Evolutionary conservation across 30 jellyfish, hydroid and myxozoan genomes (phyloP).

Genomic region (Thelohanellus kitauei): DNA sequence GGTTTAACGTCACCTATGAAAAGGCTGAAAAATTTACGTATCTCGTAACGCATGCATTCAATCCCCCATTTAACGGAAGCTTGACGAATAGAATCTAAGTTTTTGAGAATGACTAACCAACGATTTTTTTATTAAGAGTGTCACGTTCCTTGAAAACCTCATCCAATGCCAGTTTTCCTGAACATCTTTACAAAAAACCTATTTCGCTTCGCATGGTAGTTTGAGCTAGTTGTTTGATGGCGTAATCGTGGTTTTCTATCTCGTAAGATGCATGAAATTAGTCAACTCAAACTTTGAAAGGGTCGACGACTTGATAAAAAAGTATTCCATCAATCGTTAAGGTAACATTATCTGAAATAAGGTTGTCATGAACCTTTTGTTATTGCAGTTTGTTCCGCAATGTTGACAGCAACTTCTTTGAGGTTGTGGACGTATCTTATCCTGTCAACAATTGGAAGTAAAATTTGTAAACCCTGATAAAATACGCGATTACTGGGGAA

Average conservation of each 20-base stretch:
- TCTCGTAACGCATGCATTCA: slow-evolving; percentile 56
- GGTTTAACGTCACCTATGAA: slow-evolving; percentile 62
- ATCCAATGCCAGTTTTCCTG: slow-evolving; percentile 59
- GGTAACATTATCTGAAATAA: slow-evolving; percentile 30
- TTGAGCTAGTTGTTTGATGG: slow-evolving; percentile 76
- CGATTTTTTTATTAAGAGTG: slow-evolving; percentile 30
- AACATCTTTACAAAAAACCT: slow-evolving; percentile 14
- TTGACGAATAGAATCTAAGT: slow-evolving; percentile 44
- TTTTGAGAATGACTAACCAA: slow-evolving; percentile 16
- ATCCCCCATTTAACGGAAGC: slow-evolving; percentile 91
- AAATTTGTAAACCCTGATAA: slow-evolving; percentile 36
- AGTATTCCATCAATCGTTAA: slow-evolving; percentile 61
- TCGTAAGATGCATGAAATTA: slow-evolving; percentile 34
- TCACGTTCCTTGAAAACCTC: slow-evolving; percentile 79
- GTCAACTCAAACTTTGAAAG: slow-evolving; percentile 25
- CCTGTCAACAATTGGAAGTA: slow-evolving; percentile 56
- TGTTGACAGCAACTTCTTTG: slow-evolving; percentile 67
- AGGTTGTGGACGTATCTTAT: slow-evolving; percentile 45
- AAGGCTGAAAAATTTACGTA: slow-evolving; percentile 18
- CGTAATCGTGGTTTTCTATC: slow-evolving; percentile 79
- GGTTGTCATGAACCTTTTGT: slow-evolving; percentile 28
- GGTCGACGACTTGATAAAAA: slow-evolving; percentile 58
- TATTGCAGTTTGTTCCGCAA: slow-evolving; percentile 79
- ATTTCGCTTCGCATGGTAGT: slow-evolving; percentile 81
- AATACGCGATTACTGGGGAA: slow-evolving; percentile 20